Evolutionary conservation across 2,113 vertebrate species (phyloP), one percentile per base, ranked within the genome.

Genomic region (Bufo gargarizans): DNA sequence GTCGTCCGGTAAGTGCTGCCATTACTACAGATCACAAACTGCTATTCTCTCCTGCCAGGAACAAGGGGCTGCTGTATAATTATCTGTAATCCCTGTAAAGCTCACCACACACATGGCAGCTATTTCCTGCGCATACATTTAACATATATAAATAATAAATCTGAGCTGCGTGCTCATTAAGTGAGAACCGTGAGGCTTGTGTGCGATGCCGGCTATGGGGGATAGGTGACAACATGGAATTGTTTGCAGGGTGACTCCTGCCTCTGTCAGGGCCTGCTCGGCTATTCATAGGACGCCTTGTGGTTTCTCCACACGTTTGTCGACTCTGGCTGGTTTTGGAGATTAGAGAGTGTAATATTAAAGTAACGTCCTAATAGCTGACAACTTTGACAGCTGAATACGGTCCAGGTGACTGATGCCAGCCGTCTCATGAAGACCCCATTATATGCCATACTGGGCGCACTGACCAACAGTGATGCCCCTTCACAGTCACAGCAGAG

Each of bases 271-370:
- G 22, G 53, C 55, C 55, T 16, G 16, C 17, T 5, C 56, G 12
- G 43, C 59, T 82, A 65, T 82, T 82, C 67, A 67, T 82, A 82
- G 61, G 47, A 47, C 0, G 59, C 0, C 59, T 82, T 50, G 80
- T 67, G 80, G 80, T 82, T 82, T 82, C 43, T 59, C 61, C 3
- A 19, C 80, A 82, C 80, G 59, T 82, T 82, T 56, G 9, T 47
- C 19, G 22, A 14, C 22, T 61, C 22, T 33, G 33, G 16, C 69
- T 58, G 69, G 53, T 69, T 80, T 33, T 53, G 85, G 61, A 79
- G 77, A 77, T 80, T 50, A 80, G 58, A 47, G 77, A 87, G 77
- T 80, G 86, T 81, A 87, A 87, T 87, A 87, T 87, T 81, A 87
- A 81, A 67, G 86, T 72, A 67, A 86, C 63, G n/a, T 86, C 47